These are phyloP conservation scores for Drosophila antonietae DNA, from an alignment of 2,888 invertebrate genomes.

Conservation along the genomic window DNA sequence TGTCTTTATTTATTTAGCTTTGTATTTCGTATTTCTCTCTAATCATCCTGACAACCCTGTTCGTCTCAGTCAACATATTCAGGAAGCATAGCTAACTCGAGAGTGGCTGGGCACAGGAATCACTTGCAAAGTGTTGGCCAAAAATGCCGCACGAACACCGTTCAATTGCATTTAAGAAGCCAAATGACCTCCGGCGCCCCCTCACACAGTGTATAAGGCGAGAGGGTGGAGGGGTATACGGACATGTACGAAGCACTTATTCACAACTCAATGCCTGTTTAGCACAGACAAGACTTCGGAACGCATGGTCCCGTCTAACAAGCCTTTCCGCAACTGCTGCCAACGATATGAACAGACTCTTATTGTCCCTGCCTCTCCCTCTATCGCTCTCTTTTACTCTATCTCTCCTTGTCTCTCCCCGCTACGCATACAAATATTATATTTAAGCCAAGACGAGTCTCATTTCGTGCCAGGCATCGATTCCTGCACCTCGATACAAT, in stretches of 20 bases:
- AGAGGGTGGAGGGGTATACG: neutral
- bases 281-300: conserved; percentile 26
- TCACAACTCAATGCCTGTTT: conserved; percentile 78
- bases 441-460: conserved; percentile 53
- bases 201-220: conserved; percentile 8
- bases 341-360: conserved; percentile 21
- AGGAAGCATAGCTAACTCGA: conserved; percentile 40
- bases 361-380: too few relatives aligned
- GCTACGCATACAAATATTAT: conserved; percentile 78
- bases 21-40: too few relatives aligned
- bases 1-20: neutral
- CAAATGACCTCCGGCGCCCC: conserved; percentile 76
- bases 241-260: conserved; percentile 26
- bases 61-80: conserved; percentile 17
- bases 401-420: conserved; percentile 24
- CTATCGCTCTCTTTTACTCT: neutral
- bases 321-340: conserved; percentile 77
- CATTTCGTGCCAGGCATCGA: conserved; percentile 74
- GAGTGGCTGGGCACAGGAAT: conserved; percentile 44
- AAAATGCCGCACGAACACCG: conserved; percentile 74
- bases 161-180: conserved; percentile 80
- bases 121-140: conserved; percentile 78
- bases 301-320: conserved; percentile 57
- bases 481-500: conserved; percentile 64
- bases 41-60: conserved; percentile 46